Conservation (phyloP, 2,113 vertebrate species). For the Sylvietta virens region DNA sequence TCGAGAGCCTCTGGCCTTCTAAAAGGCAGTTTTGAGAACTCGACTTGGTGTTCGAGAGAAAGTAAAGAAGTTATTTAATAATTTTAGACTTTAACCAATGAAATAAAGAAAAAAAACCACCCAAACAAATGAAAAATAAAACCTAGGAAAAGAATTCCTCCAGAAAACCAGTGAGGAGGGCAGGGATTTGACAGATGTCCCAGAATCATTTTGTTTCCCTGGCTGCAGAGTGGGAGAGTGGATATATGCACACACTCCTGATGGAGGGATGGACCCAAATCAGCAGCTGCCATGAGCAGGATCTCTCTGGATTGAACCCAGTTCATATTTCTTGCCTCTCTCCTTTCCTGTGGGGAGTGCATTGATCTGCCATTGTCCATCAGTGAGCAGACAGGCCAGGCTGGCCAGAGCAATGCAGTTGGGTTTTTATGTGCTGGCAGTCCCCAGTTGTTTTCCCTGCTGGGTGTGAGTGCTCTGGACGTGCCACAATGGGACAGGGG, state of each 20-base stretch:
- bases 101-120: neutral
- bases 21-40: neutral
- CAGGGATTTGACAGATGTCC: neutral
- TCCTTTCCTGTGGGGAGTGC: neutral
- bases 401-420: neutral
- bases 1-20: neutral
- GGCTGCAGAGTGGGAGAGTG: neutral
- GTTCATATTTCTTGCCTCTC: neutral
- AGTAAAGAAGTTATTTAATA: neutral
- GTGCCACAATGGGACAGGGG: accelerated
- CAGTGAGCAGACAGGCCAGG: neutral
- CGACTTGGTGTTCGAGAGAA: neutral
- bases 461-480: neutral
- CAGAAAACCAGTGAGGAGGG: neutral
- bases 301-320: neutral
- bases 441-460: neutral
- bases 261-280: neutral
- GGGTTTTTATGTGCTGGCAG: neutral
- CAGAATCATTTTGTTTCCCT: neutral
- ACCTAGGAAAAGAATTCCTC: neutral
- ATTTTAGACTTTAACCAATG: neutral
- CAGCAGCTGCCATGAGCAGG: neutral
- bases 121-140: neutral
- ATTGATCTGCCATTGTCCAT: neutral
- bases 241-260: accelerated